A percentile compares a stretch with the other conserved stretches of the same genome.
Conservation (phyloP, 2,888 invertebrate species). For the Lepidocyrtinus sp. region DNA sequence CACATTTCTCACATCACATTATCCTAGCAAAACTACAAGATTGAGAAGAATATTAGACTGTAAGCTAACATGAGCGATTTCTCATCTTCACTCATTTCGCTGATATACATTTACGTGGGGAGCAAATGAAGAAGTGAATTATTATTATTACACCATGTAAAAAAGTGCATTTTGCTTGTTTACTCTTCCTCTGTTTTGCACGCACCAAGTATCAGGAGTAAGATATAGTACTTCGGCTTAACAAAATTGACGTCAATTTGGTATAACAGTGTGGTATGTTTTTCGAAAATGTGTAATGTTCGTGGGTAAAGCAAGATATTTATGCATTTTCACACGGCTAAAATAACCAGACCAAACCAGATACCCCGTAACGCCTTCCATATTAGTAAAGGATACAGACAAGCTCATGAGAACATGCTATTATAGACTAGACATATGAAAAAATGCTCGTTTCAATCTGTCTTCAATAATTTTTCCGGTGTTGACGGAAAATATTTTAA, state of each 20-base stretch:
- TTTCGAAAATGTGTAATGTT: constrained; percentile 16
- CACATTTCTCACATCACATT: constrained; percentile 2
- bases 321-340: constrained; percentile 53
- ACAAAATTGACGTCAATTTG: background rate
- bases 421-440: background rate
- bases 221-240: background rate
- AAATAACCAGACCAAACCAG: constrained; percentile 39
- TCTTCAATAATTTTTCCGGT: constrained; percentile 4
- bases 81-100: constrained; percentile 7
- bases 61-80: background rate
- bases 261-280: constrained; percentile 4
- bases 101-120: background rate
- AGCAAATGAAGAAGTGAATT: constrained; percentile 16
- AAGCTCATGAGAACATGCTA: too few relatives aligned
- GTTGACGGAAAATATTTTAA: background rate
- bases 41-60: too few relatives aligned
- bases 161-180: constrained; percentile 11
- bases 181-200: background rate
- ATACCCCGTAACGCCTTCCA: constrained; percentile 31
- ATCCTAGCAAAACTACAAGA: background rate
- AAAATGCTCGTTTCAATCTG: background rate
- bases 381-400: too few relatives aligned
- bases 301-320: constrained; percentile 36
- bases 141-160: constrained; percentile 15
- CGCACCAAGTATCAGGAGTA: background rate